A percentile compares a stretch with the other conserved stretches of the same genome.
phyloP scores from a whole-genome alignment of 2,888 invertebrate genomes.

The Stenodera caucasica region DNA sequence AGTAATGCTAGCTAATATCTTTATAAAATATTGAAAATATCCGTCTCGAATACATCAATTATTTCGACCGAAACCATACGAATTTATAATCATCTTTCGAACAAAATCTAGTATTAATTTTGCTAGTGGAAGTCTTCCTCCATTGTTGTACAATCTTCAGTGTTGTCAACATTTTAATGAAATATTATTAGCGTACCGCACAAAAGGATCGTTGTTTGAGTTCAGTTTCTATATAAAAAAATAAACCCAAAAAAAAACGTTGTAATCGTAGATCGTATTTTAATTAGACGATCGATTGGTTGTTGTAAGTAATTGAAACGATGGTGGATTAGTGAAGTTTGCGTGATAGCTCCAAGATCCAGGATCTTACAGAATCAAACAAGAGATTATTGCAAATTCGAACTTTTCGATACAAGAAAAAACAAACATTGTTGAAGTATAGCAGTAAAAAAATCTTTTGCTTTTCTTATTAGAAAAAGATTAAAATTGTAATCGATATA shows the following conservation, averaged over 20 bases:
- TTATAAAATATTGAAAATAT: too few relatives aligned
- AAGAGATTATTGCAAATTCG: too few relatives aligned
- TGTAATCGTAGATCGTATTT: not conserved
- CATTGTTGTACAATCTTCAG: not conserved
- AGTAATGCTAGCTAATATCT: too few relatives aligned
- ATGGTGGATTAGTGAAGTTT: not conserved
- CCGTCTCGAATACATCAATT: too few relatives aligned
- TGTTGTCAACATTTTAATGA: not conserved
- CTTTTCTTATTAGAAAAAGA: not conserved
- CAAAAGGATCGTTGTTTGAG: not conserved
- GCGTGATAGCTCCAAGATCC: not conserved
- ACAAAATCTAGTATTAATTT: not conserved
- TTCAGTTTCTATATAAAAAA: too few relatives aligned
- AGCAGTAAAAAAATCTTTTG: too few relatives aligned
- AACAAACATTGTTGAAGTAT: too few relatives aligned
- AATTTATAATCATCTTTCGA: not conserved
- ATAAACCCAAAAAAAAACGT: too few relatives aligned
- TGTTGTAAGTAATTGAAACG: not conserved
- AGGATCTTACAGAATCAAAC: not conserved
- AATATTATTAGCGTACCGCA: slow-evolving; percentile 2
- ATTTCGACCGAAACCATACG: not conserved
- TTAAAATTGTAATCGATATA: not conserved
- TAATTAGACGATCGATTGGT: not conserved
- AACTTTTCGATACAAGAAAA: too few relatives aligned
- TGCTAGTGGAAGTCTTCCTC: not conserved